Evolutionary conservation across 2,113 vertebrate species (phyloP), one percentile per base, ranked within the genome.

Genomic region (Mobula hypostoma): DNA sequence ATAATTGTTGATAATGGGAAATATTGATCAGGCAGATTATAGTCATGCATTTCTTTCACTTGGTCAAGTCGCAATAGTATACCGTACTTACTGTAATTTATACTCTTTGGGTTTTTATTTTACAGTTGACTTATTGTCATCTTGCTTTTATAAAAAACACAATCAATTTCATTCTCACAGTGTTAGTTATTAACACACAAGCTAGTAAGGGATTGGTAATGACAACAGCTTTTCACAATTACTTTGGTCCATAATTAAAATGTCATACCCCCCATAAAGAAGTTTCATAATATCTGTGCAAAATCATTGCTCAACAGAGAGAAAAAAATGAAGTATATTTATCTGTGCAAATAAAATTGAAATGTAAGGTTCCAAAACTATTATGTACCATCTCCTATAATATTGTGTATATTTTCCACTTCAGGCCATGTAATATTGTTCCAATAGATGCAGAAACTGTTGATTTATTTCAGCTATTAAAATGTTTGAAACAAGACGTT

Each of bases 341-440:
- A 40, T 21, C 79, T 61, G n/a, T 63, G 83, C 27, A 63, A 63
- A n/a, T 88, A 61, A 24, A 63, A 88, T n/a, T 88, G 83, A 63
- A n/a, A 63, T 4, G 29, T n/a, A 12, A 5, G 24, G 83, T 5
- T 29, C 58, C 83, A 87, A 87, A 61, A 61, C 83, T 61, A 2
- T 61, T 61, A 61, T 29, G 5, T 88, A 12, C 83, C 58, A 29
- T 63, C 58, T 63, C 27, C 12, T 14, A 27, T n/a, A n/a, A 63
- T 48, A n/a, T 58, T 4, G 12, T 63, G 58, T 1, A 56, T 27
- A n/a, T 5, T 63, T 88, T 17, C 12, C 56, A 88, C 27, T 56
- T 21, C 61, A n/a, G 29, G 61, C 58, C n/a, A 58, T 70, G 68
- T 70, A 88, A 88, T 88, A 88, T 88, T 88, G 83, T n/a, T 63